These are phyloP conservation scores for Hirtodrosophila cameraria DNA, from an alignment of 2,888 invertebrate genomes.

Conservation along the genomic window DNA sequence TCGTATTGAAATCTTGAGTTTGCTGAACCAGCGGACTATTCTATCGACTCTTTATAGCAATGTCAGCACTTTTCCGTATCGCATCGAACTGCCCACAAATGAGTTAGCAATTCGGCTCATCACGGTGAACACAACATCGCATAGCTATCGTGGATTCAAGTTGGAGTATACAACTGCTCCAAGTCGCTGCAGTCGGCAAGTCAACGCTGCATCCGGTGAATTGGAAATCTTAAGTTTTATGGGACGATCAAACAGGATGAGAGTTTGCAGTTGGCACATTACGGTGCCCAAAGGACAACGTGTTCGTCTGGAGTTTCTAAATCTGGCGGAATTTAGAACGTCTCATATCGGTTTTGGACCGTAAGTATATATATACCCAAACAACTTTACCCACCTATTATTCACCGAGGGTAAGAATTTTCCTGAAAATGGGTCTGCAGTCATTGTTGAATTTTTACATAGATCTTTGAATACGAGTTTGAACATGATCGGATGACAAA, in stretches of 20 bases:
- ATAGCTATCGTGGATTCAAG: slow-evolving; percentile 86
- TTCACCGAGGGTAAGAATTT: too few species aligned
- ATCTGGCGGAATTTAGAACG: slow-evolving; percentile 82
- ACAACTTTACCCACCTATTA: too few species aligned
- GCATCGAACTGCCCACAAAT: slow-evolving; percentile 84
- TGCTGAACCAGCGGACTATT: slow-evolving; percentile 12
- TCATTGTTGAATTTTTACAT: too few species aligned
- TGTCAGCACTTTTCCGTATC: slow-evolving; percentile 66
- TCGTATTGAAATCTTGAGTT: slow-evolving; percentile 81
- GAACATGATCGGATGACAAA: too few species aligned
- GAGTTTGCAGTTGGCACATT: slow-evolving; percentile 89
- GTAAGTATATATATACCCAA: too few species aligned
- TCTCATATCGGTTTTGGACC: too few species aligned
- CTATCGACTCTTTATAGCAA: slow-evolving; percentile 83
- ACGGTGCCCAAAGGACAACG: slow-evolving; percentile 87
- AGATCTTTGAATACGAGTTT: too few species aligned
- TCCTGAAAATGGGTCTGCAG: too few species aligned
- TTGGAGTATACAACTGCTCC: slow-evolving; percentile 85
- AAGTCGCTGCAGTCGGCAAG: slow-evolving; percentile 87
- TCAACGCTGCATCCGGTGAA: slow-evolving; percentile 87
- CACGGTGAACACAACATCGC: slow-evolving; percentile 83
- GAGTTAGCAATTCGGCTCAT: slow-evolving; percentile 85
- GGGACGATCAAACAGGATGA: not conserved
- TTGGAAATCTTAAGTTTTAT: slow-evolving; percentile 24
- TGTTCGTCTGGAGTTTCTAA: slow-evolving; percentile 86